Conservation (phyloP, 2,888 invertebrate genomes). For the Caenorhabditis sp. region DNA sequence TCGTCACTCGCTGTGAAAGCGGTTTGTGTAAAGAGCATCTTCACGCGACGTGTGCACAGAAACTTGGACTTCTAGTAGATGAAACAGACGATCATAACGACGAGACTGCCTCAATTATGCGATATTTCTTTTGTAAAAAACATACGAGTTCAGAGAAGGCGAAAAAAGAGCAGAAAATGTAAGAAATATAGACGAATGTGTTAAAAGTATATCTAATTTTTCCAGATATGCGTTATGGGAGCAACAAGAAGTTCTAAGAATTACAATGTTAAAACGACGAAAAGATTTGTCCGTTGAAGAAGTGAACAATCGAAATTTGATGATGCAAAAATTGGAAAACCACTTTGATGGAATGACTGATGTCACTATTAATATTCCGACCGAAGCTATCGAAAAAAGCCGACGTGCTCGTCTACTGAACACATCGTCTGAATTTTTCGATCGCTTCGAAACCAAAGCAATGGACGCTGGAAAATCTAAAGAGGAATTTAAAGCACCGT, state of each 20-base stretch:
- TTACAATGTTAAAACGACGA: constrained; percentile 19
- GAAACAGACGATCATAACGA: constrained; percentile 48
- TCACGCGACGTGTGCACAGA: constrained; percentile 85
- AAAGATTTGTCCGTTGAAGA: constrained; percentile 43
- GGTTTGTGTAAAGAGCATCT: constrained; percentile 97
- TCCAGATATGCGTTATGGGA: constrained; percentile 6
- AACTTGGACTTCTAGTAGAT: constrained; percentile 49
- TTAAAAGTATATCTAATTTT: background rate
- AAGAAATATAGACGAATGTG: too few species aligned
- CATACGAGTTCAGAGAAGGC: constrained; percentile 53
- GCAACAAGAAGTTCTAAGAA: constrained; percentile 8
- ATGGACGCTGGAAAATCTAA: constrained; percentile 25
- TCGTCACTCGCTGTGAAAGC: constrained; percentile 96
- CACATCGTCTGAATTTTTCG: constrained; percentile 34
- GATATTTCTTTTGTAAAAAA: constrained; percentile 60
- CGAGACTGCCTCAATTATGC: constrained; percentile 30
- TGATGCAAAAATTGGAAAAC: constrained; percentile 10
- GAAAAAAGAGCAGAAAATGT: constrained; percentile 40
- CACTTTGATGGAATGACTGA: background rate
- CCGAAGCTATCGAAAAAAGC: constrained; percentile 3
- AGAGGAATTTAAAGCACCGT: constrained; percentile 37
- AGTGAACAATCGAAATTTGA: constrained; percentile 29
- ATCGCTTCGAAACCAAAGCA: constrained; percentile 36
- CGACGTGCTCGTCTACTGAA: constrained; percentile 35
- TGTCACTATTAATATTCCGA: constrained; percentile 8